Base-by-base conservation (phyloP, 1,140 invertebrate species). In the Oncopeltus fasciatus region DNA sequence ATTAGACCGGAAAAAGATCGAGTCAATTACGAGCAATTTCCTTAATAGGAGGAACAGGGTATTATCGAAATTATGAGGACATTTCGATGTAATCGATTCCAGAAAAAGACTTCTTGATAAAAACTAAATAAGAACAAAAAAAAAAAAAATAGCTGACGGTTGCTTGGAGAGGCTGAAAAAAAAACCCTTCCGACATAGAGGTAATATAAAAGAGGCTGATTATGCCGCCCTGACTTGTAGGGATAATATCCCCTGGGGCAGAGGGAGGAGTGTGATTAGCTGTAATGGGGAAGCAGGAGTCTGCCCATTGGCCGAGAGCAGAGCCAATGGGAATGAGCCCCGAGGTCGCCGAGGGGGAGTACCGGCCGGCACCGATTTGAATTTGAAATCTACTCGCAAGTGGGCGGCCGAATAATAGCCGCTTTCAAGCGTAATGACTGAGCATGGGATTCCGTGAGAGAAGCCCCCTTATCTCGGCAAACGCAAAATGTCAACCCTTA, bases 151-250 rank as follows among this genome's bases (percentile, higher is more conserved):
- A 38, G 5, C 31, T 38, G 31, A 14, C 14, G 28, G 21, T 11
- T 11, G 11, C 18, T n/a, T 11, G 28, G 31, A 21, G 29, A 61
- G 20, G 29, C 24, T 53, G 21, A 53, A 31, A 47, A 27, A 14
- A 60, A 47, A 49, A 28, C 21, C 18, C 26, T 46, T 43, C 14
- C 26, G n/a, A 43, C 49, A 59, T 20, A 38, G 33, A 11, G 20
- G 27, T 53, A 53, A 53, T 53, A 24, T 53, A 53, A 27, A 53
- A 27, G 49, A 53, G 49, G 14, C 24, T 53, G 49, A 53, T 53
- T 53, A 53, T 53, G 49, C 24, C 16, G 3, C n/a, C n/a, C n/a
- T 38, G 31, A 38, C 31, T 38, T 5, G 31, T 38, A 14, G 1
- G 49, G 16, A 53, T 53, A 53, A 53, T 53, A 24, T 53, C 20